Evolutionary conservation across 2,888 invertebrate species (phyloP), one percentile per base, ranked within the genome.

Genomic region (Erebia aethiops): DNA sequence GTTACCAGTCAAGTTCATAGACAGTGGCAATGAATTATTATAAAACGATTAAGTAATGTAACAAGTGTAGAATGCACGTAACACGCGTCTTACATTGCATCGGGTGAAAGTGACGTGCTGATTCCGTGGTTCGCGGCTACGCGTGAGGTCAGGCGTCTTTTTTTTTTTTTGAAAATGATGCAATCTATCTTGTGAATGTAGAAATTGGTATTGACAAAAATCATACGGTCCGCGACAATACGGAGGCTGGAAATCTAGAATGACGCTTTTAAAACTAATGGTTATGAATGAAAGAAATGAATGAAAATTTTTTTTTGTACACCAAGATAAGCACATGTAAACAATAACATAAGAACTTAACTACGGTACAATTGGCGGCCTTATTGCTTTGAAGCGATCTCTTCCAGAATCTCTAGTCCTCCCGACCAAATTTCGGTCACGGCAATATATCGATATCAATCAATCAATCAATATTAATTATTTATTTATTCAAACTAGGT

Each of bases 41-140:
- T 83, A 84, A 85, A 85, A 84, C 80, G 83, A 87, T 89, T 86
- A 84, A 87, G 86, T 87, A 86, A 88, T 85, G 80, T 80, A 78
- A 76, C 81, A 81, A 81, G 81, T 82, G 81, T 81, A 81, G 81
- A 81, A 81, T 81, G 69, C 68, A 72, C 65, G 72, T 61, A 73
- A 72, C 71, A 57, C 65, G 58, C 68, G 58, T 52, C 57, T 69
- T 61, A 76, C 73, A 79, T 74, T 75, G 78, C 79, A 77, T 76
- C 80, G 58, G 79, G 85, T 85, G 87, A 87, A 86, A 87, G 87
- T 84, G 72, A 72, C 75, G 72, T 69, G 70, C 71, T 57, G 74
- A 67, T 67, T 65, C 71, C 57, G 56, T 65, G 56, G 43, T 70
- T 65, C 54, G 58, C 9, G 63, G 64, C 26, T 26, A 56, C 68